Percentiles rank a stretch among this genome's conserved stretches.
Conservation (phyloP, 2,113 vertebrate species). For the Campylorhamphus procurvoides region DNA sequence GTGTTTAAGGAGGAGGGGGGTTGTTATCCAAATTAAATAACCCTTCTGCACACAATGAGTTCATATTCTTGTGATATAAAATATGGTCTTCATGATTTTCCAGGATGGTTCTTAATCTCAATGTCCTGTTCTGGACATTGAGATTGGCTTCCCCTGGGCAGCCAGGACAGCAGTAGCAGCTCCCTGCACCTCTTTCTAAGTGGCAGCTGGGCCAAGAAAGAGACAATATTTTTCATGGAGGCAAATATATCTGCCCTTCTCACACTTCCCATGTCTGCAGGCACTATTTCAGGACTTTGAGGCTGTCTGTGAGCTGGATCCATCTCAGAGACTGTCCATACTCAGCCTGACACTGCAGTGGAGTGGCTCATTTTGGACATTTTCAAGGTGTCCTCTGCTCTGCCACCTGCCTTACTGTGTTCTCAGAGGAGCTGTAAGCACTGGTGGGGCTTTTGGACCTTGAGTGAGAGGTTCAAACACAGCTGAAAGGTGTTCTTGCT, state of each 20-base stretch:
- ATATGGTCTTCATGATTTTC: neutral
- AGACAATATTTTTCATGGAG: neutral
- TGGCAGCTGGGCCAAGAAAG: neutral
- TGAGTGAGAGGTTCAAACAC: neutral
- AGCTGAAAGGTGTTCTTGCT: neutral
- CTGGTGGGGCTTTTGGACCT: neutral
- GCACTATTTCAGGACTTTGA: neutral
- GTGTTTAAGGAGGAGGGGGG: rapidly evolving
- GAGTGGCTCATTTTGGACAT: neutral
- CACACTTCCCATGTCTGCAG: neutral
- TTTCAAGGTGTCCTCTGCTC: neutral
- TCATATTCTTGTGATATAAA: neutral
- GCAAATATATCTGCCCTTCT: neutral
- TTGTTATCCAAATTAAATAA: neutral
- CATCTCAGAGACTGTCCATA: neutral
- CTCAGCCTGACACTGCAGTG: neutral
- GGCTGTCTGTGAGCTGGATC: neutral
- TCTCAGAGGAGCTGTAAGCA: neutral
- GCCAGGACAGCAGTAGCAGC: neutral
- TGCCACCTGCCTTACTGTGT: rapidly evolving
- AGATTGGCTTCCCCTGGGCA: too few species aligned
- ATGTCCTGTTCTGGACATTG: too few species aligned
- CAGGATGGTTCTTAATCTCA: neutral
- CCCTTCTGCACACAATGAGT: neutral
- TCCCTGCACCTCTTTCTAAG: neutral